Conservation (phyloP, 2,113 vertebrate species). For the Ondatra zibethicus region DNA sequence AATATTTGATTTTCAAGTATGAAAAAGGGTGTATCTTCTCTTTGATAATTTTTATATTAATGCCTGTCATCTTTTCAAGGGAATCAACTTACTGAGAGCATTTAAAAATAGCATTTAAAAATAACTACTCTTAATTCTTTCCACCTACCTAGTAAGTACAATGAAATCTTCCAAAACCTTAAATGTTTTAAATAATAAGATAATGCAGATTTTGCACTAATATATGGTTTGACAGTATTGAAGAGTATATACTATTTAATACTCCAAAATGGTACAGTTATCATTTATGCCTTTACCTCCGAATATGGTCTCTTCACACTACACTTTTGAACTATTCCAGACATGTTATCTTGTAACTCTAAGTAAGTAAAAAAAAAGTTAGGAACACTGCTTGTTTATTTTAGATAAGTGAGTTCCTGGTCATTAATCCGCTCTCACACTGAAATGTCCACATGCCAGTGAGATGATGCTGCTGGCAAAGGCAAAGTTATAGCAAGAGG, state of each 20-base stretch:
- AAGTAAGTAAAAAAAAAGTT: conserved; percentile 67
- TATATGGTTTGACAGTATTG: conserved; percentile 40
- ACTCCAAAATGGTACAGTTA: conserved; percentile 15
- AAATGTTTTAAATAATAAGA: conserved; percentile 2
- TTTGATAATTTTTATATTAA: not conserved
- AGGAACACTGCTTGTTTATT: conserved; percentile 63
- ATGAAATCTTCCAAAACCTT: not conserved
- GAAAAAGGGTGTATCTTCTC: not conserved
- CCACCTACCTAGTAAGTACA: not conserved
- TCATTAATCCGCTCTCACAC: conserved; percentile 65
- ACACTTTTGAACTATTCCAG: conserved; percentile 67
- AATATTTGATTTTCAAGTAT: not conserved
- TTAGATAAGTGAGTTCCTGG: conserved; percentile 77
- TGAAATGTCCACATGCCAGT: conserved; percentile 57
- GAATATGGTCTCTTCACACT: conserved; percentile 57
- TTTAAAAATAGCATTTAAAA: conserved; percentile 52
- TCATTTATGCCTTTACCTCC: conserved; percentile 54
- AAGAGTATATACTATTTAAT: not conserved
- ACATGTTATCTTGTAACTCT: conserved; percentile 70
- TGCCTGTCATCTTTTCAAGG: not conserved
- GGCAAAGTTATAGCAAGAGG: conserved; percentile 23
- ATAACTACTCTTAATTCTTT: not conserved
- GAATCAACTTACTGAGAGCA: not conserved
- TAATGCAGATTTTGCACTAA: not conserved
- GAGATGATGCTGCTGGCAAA: conserved; percentile 54